Percentiles rank a stretch among this genome's conserved stretches.
Conservation (phyloP, 37 sponge, comb jelly and placozoan species). For the Aphrocallistes beatrix region DNA sequence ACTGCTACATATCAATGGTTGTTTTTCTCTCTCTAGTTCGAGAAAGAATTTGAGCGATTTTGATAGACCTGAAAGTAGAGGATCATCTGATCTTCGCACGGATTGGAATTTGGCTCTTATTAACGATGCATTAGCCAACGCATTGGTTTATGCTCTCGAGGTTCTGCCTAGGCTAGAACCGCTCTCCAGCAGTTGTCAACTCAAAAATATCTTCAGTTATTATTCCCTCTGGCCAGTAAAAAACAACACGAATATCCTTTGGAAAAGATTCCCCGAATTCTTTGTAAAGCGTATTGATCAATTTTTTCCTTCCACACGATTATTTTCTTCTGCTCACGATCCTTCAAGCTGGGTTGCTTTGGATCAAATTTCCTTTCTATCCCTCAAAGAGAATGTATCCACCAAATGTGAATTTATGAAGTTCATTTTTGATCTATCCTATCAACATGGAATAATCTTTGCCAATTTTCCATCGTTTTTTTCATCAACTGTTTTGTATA, state of each 20-base stretch:
- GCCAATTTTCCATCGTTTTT: background rate
- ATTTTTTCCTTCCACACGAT: background rate
- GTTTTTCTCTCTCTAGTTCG: background rate
- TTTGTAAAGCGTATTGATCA: background rate
- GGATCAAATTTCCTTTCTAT: background rate
- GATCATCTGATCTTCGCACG: background rate
- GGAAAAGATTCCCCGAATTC: background rate
- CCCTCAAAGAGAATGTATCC: background rate
- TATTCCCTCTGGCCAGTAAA: background rate
- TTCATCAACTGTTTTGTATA: background rate
- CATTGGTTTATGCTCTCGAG: background rate
- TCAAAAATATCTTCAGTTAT: background rate
- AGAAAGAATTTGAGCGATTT: background rate
- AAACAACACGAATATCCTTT: background rate
- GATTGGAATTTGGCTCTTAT: constrained; percentile 11
- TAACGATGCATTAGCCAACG: background rate
- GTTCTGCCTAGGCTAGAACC: background rate
- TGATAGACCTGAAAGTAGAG: background rate
- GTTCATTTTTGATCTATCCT: background rate
- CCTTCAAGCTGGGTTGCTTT: background rate
- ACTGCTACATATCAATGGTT: background rate
- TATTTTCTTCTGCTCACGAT: background rate
- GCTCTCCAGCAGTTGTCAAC: background rate
- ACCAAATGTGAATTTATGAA: background rate
- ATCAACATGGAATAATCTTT: background rate